Evolutionary conservation across 30 jellyfish, hydroid and myxozoan species (phyloP).

Genomic region (Aurelia aurita complex sp. Pacific): DNA sequence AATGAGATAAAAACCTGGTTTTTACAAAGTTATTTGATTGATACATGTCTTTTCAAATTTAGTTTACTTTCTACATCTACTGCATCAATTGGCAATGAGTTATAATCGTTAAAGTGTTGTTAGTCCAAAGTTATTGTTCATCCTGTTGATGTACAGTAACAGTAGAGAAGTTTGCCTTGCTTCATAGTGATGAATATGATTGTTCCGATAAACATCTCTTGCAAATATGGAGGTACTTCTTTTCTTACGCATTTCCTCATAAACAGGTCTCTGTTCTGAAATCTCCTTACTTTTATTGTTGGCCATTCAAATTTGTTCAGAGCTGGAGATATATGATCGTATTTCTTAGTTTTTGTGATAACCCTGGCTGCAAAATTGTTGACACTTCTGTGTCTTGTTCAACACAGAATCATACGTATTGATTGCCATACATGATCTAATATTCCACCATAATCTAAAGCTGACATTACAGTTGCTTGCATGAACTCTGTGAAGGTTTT

Average conservation of each 20-base stretch:
- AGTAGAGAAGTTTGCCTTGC: constrained; percentile 26
- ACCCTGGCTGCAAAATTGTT: constrained; percentile 54
- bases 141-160: background rate
- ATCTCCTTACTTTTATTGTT: constrained; percentile 51
- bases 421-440: background rate
- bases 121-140: constrained; percentile 1
- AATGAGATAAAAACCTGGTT: too few relatives aligned
- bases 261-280: background rate
- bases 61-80: background rate
- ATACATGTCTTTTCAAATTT: too few relatives aligned
- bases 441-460: background rate
- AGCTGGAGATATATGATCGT: constrained; percentile 52
- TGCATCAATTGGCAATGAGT: constrained; percentile 46
- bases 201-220: constrained; percentile 1
- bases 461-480: constrained; percentile 49
- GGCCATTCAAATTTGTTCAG: constrained; percentile 59
- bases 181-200: constrained; percentile 38
- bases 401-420: constrained; percentile 26
- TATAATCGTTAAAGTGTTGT: constrained; percentile 32
- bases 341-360: constrained; percentile 45
- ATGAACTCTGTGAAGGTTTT: constrained; percentile 32
- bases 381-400: constrained; percentile 49
- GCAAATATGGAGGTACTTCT: too few relatives aligned
- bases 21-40: too few relatives aligned
- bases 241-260: too few relatives aligned